Percentiles rank a stretch among this genome's conserved stretches.
Conservation (phyloP, 2,888 invertebrate species). For the Pristionchus exspectatus region DNA sequence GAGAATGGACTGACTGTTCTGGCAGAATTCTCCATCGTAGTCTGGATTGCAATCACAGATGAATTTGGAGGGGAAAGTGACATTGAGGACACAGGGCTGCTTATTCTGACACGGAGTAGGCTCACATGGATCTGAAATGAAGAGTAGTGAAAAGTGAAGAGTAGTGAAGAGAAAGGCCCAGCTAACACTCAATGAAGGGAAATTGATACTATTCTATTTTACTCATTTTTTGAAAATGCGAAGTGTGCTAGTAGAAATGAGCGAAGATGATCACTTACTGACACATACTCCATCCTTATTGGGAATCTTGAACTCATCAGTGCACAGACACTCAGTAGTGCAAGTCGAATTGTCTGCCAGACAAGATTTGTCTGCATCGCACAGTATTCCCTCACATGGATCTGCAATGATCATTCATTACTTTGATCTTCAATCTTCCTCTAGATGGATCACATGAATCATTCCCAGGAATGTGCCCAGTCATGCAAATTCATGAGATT, state of each 20-base stretch:
- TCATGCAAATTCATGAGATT: neutral
- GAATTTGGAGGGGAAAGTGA: neutral
- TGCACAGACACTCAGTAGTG: slow-evolving; percentile 4
- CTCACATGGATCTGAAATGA: slow-evolving; percentile 22
- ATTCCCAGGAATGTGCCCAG: too few relatives aligned
- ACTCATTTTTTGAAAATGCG: too few relatives aligned
- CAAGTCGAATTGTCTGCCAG: slow-evolving; percentile 17
- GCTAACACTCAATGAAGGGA: too few relatives aligned
- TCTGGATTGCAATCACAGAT: slow-evolving; percentile 21
- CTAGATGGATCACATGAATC: too few relatives aligned
- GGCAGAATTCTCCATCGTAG: slow-evolving; percentile 47
- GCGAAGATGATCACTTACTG: neutral
- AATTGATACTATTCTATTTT: too few relatives aligned
- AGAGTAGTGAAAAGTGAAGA: neutral
- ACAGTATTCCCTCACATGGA: slow-evolving; percentile 20
- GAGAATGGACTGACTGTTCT: neutral
- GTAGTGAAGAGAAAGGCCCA: neutral
- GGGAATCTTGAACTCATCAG: neutral
- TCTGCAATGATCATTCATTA: slow-evolving; percentile 6
- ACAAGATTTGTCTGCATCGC: slow-evolving; percentile 33
- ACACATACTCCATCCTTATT: slow-evolving; percentile 31
- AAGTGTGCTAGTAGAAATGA: neutral
- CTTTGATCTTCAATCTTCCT: neutral
- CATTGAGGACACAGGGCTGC: neutral
- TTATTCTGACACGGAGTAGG: slow-evolving; percentile 43